phyloP scores from a whole-genome alignment of 2,797 vertebrate genomes.

The Coregonus ussuriensis region DNA sequence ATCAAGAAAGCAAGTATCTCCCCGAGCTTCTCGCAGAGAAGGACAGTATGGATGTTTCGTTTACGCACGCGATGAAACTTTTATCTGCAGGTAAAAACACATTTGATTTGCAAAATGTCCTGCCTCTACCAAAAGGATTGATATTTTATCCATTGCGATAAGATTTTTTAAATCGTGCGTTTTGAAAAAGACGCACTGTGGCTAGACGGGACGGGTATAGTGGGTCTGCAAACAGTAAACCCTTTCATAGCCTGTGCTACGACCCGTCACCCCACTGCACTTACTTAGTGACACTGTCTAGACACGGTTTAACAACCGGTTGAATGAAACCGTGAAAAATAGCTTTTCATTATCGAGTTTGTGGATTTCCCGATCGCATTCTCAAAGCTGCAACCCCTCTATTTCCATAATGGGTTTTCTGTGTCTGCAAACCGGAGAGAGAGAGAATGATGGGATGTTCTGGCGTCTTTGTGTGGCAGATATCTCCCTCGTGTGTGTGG shows the following conservation, averaged over 20 bases:
- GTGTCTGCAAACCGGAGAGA: too few relatives aligned
- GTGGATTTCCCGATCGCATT: too few relatives aligned
- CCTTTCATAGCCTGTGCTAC: neutral
- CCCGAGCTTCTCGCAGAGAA: conserved; percentile 95
- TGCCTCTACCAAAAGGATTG: neutral
- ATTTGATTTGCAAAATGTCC: neutral
- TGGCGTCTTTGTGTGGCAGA: too few relatives aligned
- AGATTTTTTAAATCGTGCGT: too few relatives aligned
- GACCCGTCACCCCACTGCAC: neutral
- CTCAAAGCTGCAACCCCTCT: too few relatives aligned
- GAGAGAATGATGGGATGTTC: too few relatives aligned
- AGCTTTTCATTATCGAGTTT: too few relatives aligned
- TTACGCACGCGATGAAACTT: conserved; percentile 95
- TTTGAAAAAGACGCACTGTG: neutral
- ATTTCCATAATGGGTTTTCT: too few relatives aligned
- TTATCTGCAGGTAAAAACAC: conserved; percentile 84
- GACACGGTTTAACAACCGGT: neutral
- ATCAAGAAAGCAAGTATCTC: conserved; percentile 91
- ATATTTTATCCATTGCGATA: neutral
- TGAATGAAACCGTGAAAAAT: too few relatives aligned
- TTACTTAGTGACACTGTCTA: neutral
- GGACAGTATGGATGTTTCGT: conserved; percentile 93
- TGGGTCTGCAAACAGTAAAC: conserved; percentile 22
- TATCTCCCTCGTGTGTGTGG: too few relatives aligned
- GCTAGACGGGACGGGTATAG: conserved; percentile 33